Conservation (phyloP, 2,113 vertebrate genomes). For the Columbina picui region DNA sequence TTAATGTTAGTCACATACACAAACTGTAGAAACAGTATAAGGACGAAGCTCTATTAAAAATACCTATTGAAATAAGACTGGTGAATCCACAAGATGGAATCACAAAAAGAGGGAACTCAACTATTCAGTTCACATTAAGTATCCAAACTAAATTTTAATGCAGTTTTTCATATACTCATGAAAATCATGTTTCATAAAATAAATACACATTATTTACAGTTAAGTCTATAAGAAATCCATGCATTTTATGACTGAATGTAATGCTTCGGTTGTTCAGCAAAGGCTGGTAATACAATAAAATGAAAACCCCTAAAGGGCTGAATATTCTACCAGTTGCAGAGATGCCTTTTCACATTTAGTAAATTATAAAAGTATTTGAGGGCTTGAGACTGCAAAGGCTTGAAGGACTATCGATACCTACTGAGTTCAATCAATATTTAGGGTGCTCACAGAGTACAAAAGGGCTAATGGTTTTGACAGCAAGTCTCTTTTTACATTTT, state of each 20-base stretch:
- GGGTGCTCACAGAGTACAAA: not conserved
- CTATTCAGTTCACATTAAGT: not conserved
- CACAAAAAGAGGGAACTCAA: not conserved
- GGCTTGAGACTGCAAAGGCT: not conserved
- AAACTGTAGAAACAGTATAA: not conserved
- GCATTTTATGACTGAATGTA: not conserved
- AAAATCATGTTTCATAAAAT: not conserved
- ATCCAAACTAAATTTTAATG: not conserved
- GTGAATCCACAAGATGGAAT: not conserved
- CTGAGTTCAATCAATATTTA: not conserved
- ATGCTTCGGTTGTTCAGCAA: not conserved
- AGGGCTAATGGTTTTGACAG: not conserved
- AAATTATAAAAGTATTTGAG: not conserved
- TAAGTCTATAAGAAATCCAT: not conserved
- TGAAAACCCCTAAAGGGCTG: not conserved
- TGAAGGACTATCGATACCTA: not conserved
- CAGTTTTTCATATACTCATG: not conserved
- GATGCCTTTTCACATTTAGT: not conserved
- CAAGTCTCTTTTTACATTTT: not conserved
- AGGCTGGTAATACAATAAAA: not conserved
- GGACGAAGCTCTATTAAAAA: not conserved
- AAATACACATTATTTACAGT: not conserved
- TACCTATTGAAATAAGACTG: not conserved
- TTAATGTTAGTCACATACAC: not conserved
- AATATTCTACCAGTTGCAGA: not conserved